Base-by-base conservation (phyloP, 2,113 vertebrate genomes). In the Nansenia antarctica region DNA sequence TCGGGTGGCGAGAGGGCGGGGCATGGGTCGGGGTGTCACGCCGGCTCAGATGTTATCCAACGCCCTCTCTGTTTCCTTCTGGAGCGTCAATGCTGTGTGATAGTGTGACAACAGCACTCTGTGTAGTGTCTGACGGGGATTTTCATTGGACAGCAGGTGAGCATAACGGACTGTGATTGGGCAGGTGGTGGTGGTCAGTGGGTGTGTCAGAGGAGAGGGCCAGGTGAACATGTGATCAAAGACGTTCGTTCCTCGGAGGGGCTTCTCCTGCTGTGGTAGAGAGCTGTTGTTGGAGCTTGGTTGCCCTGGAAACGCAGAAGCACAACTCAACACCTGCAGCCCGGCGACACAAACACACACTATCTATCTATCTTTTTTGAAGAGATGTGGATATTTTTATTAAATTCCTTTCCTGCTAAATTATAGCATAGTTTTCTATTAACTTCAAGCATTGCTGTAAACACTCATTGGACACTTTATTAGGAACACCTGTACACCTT, bases 31-130 rank as follows among this genome's bases (percentile, higher is more conserved):
- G 18, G 39, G n/a, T n/a, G n/a, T n/a, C n/a, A 75, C 76, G 62
- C 47, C 55, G 84, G 80, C 84, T 87, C 82, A 80, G 79, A 79
- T 77, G 71, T 66, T n/a, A n/a, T n/a, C n/a, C n/a, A n/a, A 62
- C 30, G 71, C 62, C 73, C 4, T 35, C 27, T 7, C 1, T 3
- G 34, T 22, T 49, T 9, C 0, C 57, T n/a, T 18, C 2, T 29
- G 57, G 30, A 60, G 22, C 12, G 2, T 27, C 22, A 20, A 15
- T 34, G n/a, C n/a, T n/a, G n/a, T n/a, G n/a, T n/a, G n/a, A 9
- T 5, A 35, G n/a, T 8, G n/a, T 54, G 49, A 26, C n/a, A 54
- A 9, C 65, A 5, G 45, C 20, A 39, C 45, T 11, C n/a, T 62
- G 14, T 7, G 62, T 4, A 49, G 49, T 26, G 65, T 34, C 65